Evolutionary conservation across 1,140 invertebrate genomes (phyloP), one percentile per base, ranked within the genome.

Genomic region (Chironomus striatipennis): DNA sequence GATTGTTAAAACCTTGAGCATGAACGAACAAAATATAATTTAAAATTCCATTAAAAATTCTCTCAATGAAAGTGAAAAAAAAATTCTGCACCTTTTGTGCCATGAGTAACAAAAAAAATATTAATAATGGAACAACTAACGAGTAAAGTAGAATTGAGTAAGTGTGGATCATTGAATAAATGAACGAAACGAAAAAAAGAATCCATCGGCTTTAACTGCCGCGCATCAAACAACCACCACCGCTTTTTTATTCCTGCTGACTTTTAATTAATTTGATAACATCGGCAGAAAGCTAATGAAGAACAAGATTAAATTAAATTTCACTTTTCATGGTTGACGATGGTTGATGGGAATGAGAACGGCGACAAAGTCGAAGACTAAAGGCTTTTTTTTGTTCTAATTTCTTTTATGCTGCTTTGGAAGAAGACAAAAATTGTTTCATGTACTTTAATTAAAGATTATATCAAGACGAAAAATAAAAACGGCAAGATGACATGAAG

Each of bases 191-290:
- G 24, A 34, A 34, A 34, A 34, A 34, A 34, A 34, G n/a, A n/a
- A n/a, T n/a, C n/a, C n/a, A 34, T 34, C 24, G 24, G 24, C 24
- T 34, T 34, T 34, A 34, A 34, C 24, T 34, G 24, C 24, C 24
- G 24, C 24, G 24, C 24, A n/a, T 57, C 47, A 15, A 57, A 57
- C n/a, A 12, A 57, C 8, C 12, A 57, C 47, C 47, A 4, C 12
- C 15, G 2, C 7, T 57, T 57, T 15, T n/a, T 57, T 15, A 57
- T 57, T 57, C 47, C 47, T 57, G 47, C 47, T 57, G 47, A 57
- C 47, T 57, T 18, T 21, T 70, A 70, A 70, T 70, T 70, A 70
- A 70, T 70, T 70, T 70, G 65, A 70, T 70, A 70, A 70, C 65
- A 70, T 57, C 47, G 47, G 47, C 47, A 57, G 24, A 34, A 57